Conservation (phyloP, 2,888 invertebrate genomes). For the Caradrina clavipalpis region DNA sequence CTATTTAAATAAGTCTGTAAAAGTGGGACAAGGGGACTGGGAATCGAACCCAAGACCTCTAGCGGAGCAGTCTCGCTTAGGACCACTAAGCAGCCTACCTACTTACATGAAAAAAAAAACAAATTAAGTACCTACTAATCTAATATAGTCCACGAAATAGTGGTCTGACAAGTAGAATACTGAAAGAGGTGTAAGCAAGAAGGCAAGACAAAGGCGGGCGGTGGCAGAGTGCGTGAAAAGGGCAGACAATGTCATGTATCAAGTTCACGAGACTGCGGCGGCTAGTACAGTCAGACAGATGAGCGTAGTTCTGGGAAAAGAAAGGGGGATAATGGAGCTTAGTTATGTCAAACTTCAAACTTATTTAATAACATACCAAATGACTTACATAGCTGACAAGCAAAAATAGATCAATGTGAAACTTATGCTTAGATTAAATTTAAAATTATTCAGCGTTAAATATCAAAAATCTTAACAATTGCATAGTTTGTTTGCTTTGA, state of each 20-base stretch:
- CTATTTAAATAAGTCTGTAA: background rate
- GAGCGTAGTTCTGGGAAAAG: conserved; percentile 9
- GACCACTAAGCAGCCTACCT: no score
- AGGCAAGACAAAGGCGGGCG: conserved; percentile 73
- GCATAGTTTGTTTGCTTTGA: no score
- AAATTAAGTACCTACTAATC: background rate
- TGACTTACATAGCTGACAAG: no score
- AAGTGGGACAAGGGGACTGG: background rate
- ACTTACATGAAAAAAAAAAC: background rate
- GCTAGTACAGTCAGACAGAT: conserved; percentile 75
- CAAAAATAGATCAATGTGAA: no score
- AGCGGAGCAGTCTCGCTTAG: no score
- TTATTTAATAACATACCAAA: no score
- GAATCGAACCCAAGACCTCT: no score
- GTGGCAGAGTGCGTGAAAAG: conserved; percentile 82
- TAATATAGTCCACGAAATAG: conserved; percentile 6
- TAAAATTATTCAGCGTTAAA: no score
- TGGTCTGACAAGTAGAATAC: conserved; percentile 16
- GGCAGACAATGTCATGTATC: conserved; percentile 90
- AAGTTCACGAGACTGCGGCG: conserved; percentile 87
- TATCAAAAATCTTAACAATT: no score
- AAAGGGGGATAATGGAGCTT: background rate
- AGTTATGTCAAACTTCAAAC: no score
- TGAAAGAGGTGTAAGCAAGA: conserved; percentile 67
- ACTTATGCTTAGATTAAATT: no score